Evolutionary conservation across 2,888 invertebrate genomes (phyloP).

Genomic region (Herminia tarsipennalis): DNA sequence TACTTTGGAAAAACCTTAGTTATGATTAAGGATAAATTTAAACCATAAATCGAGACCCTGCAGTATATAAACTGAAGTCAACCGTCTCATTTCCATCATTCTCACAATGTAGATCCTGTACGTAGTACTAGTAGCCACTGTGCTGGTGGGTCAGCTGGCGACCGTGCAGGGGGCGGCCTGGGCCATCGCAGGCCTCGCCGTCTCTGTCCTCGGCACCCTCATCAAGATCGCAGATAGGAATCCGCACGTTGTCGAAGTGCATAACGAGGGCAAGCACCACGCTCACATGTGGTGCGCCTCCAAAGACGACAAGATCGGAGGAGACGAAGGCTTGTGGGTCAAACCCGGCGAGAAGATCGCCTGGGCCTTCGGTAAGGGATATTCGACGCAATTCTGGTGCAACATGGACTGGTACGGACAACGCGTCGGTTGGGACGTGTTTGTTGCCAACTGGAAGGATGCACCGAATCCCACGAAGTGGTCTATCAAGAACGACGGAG

Average conservation of each 20-base stretch:
- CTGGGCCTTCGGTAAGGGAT: neutral
- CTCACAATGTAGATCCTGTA: slow-evolving; percentile 1
- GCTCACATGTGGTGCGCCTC: slow-evolving; percentile 5
- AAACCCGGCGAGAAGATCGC: slow-evolving; percentile 1
- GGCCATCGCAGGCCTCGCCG: neutral
- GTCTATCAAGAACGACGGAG: slow-evolving; percentile 3
- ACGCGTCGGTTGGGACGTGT: slow-evolving; percentile 7
- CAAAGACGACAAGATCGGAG: neutral
- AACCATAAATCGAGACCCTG: too few species aligned
- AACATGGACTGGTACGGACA: slow-evolving; percentile 8
- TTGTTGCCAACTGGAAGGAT: slow-evolving; percentile 4
- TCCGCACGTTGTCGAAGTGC: neutral
- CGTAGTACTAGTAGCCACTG: neutral
- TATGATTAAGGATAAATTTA: too few species aligned
- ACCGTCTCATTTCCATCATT: neutral
- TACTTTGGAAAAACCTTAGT: too few species aligned
- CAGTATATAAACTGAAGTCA: neutral
- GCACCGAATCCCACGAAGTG: slow-evolving; percentile 5
- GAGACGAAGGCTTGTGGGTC: slow-evolving; percentile 1
- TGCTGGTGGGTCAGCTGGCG: neutral
- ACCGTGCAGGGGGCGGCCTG: neutral
- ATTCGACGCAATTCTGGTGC: slow-evolving; percentile 3
- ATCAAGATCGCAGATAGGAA: neutral
- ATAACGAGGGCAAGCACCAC: slow-evolving; percentile 5
- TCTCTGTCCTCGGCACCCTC: neutral